Evolutionary conservation across 1,140 invertebrate genomes (phyloP), one percentile per base, ranked within the genome.

Genomic region (Sinonovacula constricta): DNA sequence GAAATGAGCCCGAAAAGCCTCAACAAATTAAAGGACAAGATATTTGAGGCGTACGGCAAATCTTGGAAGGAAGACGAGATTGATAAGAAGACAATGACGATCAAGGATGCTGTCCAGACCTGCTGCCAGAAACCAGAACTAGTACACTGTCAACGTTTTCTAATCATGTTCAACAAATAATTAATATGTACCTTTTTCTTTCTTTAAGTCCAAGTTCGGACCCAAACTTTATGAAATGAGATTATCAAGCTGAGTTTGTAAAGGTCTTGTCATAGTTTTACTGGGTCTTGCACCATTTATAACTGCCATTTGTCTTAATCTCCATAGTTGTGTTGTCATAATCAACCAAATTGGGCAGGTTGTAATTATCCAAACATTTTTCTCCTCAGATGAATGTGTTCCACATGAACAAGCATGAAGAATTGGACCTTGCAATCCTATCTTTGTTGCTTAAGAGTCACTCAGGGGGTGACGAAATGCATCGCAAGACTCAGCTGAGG

Each of bases 391-490:
- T 90, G 33, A 88, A 80, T 22, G 83, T 90, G 10, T 90, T 90
- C 80, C 83, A 88, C 62, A 86, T 90, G 83, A 89, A 89, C 60
- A 87, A 88, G 39, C 79, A 88, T 79, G 87, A 97, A 89, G 97
- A 98, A 91, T 92, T 98, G 79, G 97, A 99, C 92, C 95, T 97
- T 91, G 97, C 96, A 2, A 97, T 99, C 83, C 91, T 99, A 65
- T 62, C 65, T 22, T 54, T 78, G 26, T 18, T 69, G 33, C 30
- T 84, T 62, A 45, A 65, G 75, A 75, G 77, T 1, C 77, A 82
- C 12, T 53, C 74, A 15, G 79, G 79, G 30, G 67, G 70, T 22
- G 57, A 79, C 28, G 57, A 54, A 53, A 24, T 18, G 7, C 75
- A 81, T 5, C 59, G 81, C 31, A 39, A 82, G 22, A 80, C 76